Conservation (phyloP, 2,888 invertebrate species). For the Sminthurinus aureus region DNA sequence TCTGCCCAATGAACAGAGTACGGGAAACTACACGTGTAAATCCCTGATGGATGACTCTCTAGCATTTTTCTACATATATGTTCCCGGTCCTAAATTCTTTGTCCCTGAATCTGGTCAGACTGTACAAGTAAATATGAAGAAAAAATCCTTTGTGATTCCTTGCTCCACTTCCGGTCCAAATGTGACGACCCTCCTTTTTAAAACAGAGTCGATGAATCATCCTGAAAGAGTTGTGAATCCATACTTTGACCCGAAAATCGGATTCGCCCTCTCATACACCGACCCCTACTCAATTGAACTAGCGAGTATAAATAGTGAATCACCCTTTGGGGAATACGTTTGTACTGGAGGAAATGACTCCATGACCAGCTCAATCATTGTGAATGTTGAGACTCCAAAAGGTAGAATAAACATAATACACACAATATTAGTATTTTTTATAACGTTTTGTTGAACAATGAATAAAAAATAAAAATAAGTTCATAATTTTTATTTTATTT, state of each 20-base stretch:
- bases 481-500: not conserved
- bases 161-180: not conserved
- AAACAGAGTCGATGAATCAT: not conserved
- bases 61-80: not conserved
- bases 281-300: not conserved
- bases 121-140: not conserved
- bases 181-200: not conserved
- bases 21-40: constrained; percentile 9
- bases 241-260: not conserved
- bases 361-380: constrained; percentile 3
- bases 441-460: too few relatives aligned
- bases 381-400: not conserved
- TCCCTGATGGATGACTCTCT: not conserved
- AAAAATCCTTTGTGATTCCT: not conserved
- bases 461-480: not conserved
- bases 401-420: not conserved
- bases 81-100: constrained; percentile 18
- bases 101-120: constrained; percentile 3
- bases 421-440: too few relatives aligned
- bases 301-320: not conserved
- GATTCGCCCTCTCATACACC: not conserved
- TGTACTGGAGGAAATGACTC: constrained; percentile 12
- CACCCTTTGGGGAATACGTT: not conserved
- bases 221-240: not conserved
- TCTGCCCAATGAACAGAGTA: not conserved